Base-by-base conservation (phyloP, 2,113 vertebrate genomes). In the Fulmarus glacialis region DNA sequence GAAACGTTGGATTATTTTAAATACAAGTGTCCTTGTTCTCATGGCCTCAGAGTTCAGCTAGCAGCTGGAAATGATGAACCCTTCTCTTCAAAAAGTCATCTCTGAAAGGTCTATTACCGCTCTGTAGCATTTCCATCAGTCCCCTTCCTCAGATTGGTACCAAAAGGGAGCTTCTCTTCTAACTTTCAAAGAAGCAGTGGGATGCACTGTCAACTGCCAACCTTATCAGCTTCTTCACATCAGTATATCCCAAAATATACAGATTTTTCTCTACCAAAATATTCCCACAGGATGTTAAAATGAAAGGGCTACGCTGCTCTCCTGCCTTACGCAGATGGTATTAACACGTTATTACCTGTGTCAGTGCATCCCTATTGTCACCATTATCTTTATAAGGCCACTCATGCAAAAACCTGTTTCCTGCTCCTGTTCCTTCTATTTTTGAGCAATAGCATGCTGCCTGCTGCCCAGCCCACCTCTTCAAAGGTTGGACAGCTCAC, bases 11-110 rank as follows among this genome's bases (percentile, higher is more conserved):
- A 85, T 86, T 94, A 90, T 85, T 97, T 90, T 73, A 82, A 92
- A 95, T 59, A 70, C 30, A 71, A 91, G 43, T 48, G 43, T 82
- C 67, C 80, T 81, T 90, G 92, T 93, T 96, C 96, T 95, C 95
- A 97, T 92, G 93, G 95, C 96, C 97, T 93, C 92, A 82, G 70
- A 84, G 96, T 97, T 97, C 92, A 97, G 43, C 72, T 53, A 75
- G 60, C 94, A 97, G 91, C 91, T 64, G 92, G 95, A 95, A 92
- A 79, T 23, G 1, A 59, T 84, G 86, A 95, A 78, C 38, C 29
- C 45, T 85, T 72, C 52, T 87, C 62, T 73, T 93, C 82, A 90
- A 38, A 50, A 88, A 90, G 40, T 60, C 4, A 74, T 82, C 43
- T 47, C 60, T 67, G 60, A 82, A 87, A 96, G 68, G 22, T 56